A percentile compares a stretch with the other conserved stretches of the same genome.
phyloP scores from a whole-genome alignment of 2,797 vertebrate genomes.

The Stomatorhinus walkeri region DNA sequence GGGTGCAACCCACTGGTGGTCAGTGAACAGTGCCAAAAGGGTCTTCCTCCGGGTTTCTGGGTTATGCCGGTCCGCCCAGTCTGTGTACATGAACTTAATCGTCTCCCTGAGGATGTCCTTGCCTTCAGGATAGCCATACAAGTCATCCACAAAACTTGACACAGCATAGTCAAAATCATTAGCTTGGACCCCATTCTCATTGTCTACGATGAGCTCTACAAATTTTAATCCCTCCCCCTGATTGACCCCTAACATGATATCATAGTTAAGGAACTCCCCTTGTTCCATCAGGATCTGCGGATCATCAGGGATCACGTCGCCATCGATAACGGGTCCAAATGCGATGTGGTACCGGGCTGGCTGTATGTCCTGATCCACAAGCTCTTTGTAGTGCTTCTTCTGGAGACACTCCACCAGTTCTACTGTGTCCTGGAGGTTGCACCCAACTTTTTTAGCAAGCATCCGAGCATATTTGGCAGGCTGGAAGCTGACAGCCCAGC shows the following conservation, averaged over 20 bases:
- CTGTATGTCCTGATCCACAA: slow-evolving; percentile 97
- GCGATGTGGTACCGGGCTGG: slow-evolving; percentile 97
- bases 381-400: slow-evolving; percentile 95
- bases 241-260: slow-evolving; percentile 98
- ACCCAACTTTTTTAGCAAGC: slow-evolving; percentile 94
- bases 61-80: slow-evolving; percentile 97
- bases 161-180: slow-evolving; percentile 99
- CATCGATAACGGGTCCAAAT: slow-evolving; percentile 95
- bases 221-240: slow-evolving; percentile 97
- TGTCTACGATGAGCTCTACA: slow-evolving; percentile 96
- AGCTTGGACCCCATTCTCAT: slow-evolving; percentile 93
- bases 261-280: slow-evolving; percentile 98
- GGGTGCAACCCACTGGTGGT: slow-evolving; percentile 98
- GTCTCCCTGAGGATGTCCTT: slow-evolving; percentile 97
- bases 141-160: slow-evolving; percentile 96
- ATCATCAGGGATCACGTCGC: slow-evolving; percentile 95
- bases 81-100: slow-evolving; percentile 99
- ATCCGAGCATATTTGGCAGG: slow-evolving; percentile 95
- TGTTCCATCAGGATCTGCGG: slow-evolving; percentile 98
- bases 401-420: slow-evolving; percentile 91
- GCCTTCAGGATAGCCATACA: slow-evolving; percentile 95
- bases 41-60: slow-evolving; percentile 95
- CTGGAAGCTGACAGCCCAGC: slow-evolving; percentile 98
- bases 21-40: slow-evolving; percentile 88
- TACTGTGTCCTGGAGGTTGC: slow-evolving; percentile 90